These are phyloP conservation scores for Cataglyphis cursor DNA, from an alignment of 2,888 invertebrate species.

Conservation along the genomic window DNA sequence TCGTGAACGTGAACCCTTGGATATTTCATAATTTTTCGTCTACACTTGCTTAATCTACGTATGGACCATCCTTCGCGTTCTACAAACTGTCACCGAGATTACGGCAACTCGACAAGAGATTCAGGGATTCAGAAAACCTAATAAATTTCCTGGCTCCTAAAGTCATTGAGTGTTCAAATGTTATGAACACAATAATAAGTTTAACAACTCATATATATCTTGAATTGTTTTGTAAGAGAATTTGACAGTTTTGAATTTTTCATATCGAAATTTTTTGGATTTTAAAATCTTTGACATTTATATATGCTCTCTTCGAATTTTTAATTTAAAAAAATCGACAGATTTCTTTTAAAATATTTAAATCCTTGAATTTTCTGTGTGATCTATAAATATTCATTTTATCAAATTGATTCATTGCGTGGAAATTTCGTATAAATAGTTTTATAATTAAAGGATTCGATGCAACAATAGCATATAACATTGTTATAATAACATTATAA, in stretches of 20 bases:
- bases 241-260: not conserved
- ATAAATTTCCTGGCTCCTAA: conserved; percentile 17
- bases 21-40: conserved; percentile 52
- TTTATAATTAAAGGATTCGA: not conserved
- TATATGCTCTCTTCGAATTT: not conserved
- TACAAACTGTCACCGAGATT: not conserved
- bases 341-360: not conserved
- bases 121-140: not conserved
- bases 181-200: not conserved
- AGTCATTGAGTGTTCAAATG: not conserved
- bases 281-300: not conserved
- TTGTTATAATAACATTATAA: too few species aligned
- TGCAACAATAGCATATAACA: not conserved
- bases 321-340: not conserved
- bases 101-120: not conserved
- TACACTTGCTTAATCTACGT: not conserved
- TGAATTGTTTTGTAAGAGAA: not conserved
- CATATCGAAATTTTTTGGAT: not conserved
- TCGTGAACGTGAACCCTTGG: conserved; percentile 60
- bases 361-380: too few species aligned
- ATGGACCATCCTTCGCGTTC: not conserved
- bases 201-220: not conserved
- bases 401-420: not conserved
- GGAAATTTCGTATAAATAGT: not conserved
- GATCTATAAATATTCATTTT: not conserved